Evolutionary conservation across 2,113 vertebrate species (phyloP).

Genomic region (Anhinga anhinga): DNA sequence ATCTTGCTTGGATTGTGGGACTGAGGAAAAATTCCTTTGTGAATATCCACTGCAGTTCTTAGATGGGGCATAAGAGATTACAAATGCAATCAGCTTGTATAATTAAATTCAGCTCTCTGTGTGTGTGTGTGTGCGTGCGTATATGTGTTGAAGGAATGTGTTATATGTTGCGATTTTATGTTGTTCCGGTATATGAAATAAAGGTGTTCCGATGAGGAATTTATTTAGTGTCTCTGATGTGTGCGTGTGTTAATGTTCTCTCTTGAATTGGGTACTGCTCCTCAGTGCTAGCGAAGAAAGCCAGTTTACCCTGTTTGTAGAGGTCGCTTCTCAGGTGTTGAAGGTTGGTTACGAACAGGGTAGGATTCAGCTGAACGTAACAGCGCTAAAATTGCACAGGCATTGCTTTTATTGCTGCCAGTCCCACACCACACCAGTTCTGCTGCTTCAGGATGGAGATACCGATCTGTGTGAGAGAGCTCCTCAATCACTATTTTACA

Average conservation of each 20-base stretch:
- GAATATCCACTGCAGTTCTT: background rate
- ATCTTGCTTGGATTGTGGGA: background rate
- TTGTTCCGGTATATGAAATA: background rate
- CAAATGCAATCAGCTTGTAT: background rate
- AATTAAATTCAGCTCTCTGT: background rate
- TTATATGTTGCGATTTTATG: accelerated
- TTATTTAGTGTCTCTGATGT: background rate
- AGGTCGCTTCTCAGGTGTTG: background rate
- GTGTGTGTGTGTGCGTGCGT: accelerated
- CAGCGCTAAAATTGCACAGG: too few species aligned
- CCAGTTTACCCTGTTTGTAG: background rate
- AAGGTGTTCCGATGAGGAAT: background rate
- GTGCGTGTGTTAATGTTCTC: background rate
- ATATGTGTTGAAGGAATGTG: background rate
- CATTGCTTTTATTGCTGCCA: background rate
- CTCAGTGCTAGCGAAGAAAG: background rate
- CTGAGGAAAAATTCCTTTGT: background rate
- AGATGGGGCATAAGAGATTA: background rate
- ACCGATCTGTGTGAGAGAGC: background rate
- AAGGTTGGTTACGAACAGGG: background rate
- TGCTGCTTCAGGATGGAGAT: background rate
- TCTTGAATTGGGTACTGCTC: too few species aligned
- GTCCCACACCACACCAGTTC: background rate
- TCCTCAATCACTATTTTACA: background rate
- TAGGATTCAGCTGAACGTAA: background rate